Base-by-base conservation (phyloP, 2,113 vertebrate genomes). In the Cyanocitta stelleri region DNA sequence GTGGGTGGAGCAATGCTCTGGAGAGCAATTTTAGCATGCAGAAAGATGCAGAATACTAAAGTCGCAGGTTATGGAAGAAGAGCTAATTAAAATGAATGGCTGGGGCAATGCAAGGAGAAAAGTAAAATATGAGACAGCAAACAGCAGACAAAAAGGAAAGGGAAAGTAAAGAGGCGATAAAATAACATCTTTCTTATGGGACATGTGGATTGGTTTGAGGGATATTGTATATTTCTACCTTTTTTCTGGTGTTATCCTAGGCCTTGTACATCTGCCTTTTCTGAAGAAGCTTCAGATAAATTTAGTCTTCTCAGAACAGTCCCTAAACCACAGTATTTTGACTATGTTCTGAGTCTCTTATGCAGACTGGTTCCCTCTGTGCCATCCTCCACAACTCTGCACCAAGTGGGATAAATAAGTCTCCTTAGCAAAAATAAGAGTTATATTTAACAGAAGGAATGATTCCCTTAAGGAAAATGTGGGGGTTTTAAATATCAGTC, bases 1-100 rank as follows among this genome's bases (percentile, higher is more conserved):
- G 95, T 85, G 85, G 96, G 95, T 83, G 95, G 90, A 96, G 92
- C 85, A 85, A 79, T 83, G 90, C 94, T 96, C 82, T 4, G 90
- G 92, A 94, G 95, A 95, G 76, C 92, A 88, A 93, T 94, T 86
- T 92, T 55, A 88, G 76, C 79, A 84, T 83, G 85, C 88, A 94
- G 75, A 73, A 85, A 79, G 92, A 95, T 73, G 79, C 37, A 23
- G 85, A 93, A 88, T 73, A 71, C 92, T 86, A 69, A 96, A 92
- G 55, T 72, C 0, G 1, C 43, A 44, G 83, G 79, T 96, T 84
- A 78, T 46, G 52, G 86, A 81, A 74, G 72, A 90, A 55, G 55
- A 88, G 59, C 37, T 93, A 90, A 96, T 92, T 88, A 88, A 94
- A 95, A 95, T 66, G 51, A 90, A 88, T 77, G 77, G 85, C 21